These are phyloP conservation scores for Acheta domesticus DNA, from an alignment of 2,888 invertebrate genomes.

Conservation along the genomic window DNA sequence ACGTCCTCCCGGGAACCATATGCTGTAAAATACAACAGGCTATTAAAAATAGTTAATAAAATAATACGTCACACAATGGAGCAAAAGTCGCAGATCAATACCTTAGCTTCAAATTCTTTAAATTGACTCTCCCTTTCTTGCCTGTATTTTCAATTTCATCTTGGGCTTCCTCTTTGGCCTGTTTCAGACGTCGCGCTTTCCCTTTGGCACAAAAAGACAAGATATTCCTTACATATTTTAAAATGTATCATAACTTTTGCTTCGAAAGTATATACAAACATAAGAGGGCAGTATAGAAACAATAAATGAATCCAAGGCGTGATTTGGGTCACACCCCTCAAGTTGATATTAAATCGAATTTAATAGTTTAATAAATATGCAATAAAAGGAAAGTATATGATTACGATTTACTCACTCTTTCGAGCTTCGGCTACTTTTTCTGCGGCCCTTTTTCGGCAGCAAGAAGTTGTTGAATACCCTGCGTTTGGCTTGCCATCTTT, in stretches of 20 bases:
- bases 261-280: too few species aligned
- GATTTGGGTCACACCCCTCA: slow-evolving; percentile 31
- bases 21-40: slow-evolving; percentile 56
- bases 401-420: slow-evolving; percentile 76
- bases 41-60: background rate
- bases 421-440: slow-evolving; percentile 98
- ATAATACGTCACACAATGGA: background rate
- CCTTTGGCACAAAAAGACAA: slow-evolving; percentile 53
- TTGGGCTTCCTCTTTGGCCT: slow-evolving; percentile 99
- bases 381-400: background rate
- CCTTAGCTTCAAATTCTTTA: slow-evolving; percentile 90
- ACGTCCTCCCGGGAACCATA: slow-evolving; percentile 92
- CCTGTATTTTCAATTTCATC: slow-evolving; percentile 96
- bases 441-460: slow-evolving; percentile 98
- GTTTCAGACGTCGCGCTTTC: slow-evolving; percentile 94
- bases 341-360: background rate
- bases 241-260: too few species aligned
- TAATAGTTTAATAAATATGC: too few species aligned
- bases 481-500: slow-evolving; percentile 96
- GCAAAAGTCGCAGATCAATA: slow-evolving; percentile 43
- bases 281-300: too few species aligned
- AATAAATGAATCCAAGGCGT: background rate
- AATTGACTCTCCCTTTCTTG: slow-evolving; percentile 89
- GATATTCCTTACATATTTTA: too few species aligned
- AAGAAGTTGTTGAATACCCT: slow-evolving; percentile 96